phyloP scores from a whole-genome alignment of 2,797 vertebrate species.

The Myotis myotis region DNA sequence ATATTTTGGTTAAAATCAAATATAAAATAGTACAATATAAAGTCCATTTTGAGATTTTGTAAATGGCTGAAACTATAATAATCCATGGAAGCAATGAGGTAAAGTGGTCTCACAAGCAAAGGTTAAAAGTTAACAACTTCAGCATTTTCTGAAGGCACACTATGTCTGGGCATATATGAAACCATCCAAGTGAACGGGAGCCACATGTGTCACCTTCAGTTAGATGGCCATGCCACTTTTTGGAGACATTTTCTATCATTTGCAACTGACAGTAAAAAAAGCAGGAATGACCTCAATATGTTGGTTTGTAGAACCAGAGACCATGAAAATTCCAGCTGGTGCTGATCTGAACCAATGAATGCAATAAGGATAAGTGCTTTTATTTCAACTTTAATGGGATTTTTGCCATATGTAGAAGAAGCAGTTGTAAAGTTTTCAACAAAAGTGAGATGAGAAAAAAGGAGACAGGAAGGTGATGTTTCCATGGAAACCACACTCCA shows the following conservation, averaged over 20 bases:
- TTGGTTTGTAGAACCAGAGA: constrained; percentile 30
- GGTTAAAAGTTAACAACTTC: neutral
- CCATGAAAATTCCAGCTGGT: constrained; percentile 64
- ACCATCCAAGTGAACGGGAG: neutral
- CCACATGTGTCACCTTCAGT: neutral
- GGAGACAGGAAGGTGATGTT: neutral
- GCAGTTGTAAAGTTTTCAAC: constrained; percentile 8
- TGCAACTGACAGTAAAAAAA: neutral
- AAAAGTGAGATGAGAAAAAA: neutral
- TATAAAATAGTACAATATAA: neutral
- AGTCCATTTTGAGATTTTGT: neutral
- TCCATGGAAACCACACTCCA: neutral
- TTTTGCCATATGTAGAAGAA: constrained; percentile 5
- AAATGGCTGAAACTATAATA: neutral
- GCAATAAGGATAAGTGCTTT: neutral
- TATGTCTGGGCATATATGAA: neutral
- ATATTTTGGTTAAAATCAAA: neutral
- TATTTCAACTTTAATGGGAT: constrained; percentile 43
- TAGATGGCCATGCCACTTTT: neutral
- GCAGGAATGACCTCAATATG: constrained; percentile 63
- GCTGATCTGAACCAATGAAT: constrained; percentile 21
- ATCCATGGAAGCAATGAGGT: neutral
- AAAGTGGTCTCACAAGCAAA: neutral
- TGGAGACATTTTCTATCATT: constrained; percentile 46
- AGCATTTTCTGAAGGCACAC: neutral